Base-by-base conservation (phyloP, 2,888 invertebrate genomes). In the Xestoiulus laeticollis region DNA sequence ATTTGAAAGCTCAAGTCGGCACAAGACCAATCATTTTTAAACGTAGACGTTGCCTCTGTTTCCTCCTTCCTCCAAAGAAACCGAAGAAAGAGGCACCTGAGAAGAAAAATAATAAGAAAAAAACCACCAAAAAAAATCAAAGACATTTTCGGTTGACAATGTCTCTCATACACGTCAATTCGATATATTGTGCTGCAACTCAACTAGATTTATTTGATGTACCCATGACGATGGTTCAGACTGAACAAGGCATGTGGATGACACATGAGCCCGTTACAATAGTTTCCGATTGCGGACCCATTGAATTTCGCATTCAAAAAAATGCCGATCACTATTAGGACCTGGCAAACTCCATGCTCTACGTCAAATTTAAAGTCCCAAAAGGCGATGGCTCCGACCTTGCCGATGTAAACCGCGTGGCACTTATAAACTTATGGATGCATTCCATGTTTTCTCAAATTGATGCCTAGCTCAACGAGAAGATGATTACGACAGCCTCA, bases 1-100 rank as follows among this genome's bases (percentile, higher is more conserved):
- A 53, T 87, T 16, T 87, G 4, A 68, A 68, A 53, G 30, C 59
- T 14, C 87, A 87, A 68, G 16, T 87, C 5, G 87, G 87, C 22
- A n/a, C 44, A 4, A 32, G 84, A 84, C 84, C 84, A n/a, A 6
- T 84, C 4, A 12, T 43, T 10, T 84, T 38, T 32, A 84, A 84
- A 32, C 22, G 22, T 5, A 68, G 8, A 68, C n/a, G n/a, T n/a
- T n/a, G n/a, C n/a, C n/a, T n/a, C n/a, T n/a, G n/a, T n/a, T n/a
- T n/a, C n/a, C n/a, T n/a, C n/a, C n/a, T n/a, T n/a, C n/a, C n/a
- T 26, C 22, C 1, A 3, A 68, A 22, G 26, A 68, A 22, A 26
- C n/a, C 22, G 0, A 85, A 38, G 22, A 2, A 33, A 14, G n/a
- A 44, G n/a, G 32, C 44, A 5, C 2, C 30, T 22, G 14, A 44